phyloP scores from a whole-genome alignment of 2,113 vertebrate species.

The Actenoides hombroni region DNA sequence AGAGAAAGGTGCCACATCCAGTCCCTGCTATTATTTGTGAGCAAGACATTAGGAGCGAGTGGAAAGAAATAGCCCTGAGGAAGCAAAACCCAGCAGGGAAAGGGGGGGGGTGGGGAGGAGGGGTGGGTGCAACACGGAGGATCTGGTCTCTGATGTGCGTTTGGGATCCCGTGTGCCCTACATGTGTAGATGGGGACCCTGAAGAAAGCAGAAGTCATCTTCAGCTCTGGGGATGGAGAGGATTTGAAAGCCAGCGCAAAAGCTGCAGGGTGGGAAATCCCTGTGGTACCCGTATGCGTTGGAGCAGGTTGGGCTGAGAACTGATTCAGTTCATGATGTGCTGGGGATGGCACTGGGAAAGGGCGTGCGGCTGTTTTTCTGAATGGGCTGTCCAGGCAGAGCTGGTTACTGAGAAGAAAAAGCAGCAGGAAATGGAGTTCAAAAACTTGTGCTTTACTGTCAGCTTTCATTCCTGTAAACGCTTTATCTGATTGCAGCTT shows the following conservation, averaged over 20 bases:
- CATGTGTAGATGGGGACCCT: fast-evolving
- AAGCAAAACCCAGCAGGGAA: not conserved
- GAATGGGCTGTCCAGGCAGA: fast-evolving
- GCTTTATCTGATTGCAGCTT: not conserved
- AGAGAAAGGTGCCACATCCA: not conserved
- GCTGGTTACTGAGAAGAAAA: not conserved
- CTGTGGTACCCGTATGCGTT: fast-evolving
- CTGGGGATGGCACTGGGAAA: fast-evolving
- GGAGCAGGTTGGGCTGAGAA: not conserved
- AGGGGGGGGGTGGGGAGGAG: not conserved
- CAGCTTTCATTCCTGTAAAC: not conserved
- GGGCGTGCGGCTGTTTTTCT: fast-evolving
- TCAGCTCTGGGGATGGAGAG: not conserved
- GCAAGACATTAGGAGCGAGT: not conserved
- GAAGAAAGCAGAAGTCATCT: not conserved
- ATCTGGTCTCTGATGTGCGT: not conserved
- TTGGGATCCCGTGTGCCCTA: fast-evolving
- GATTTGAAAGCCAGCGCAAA: not conserved
- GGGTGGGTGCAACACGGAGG: fast-evolving
- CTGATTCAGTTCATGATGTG: fast-evolving
- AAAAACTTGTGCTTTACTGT: not conserved
- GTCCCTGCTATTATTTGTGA: fast-evolving
- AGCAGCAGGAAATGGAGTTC: not conserved
- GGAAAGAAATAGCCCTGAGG: not conserved
- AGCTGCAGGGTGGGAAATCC: not conserved